Evolutionary conservation across 2,888 invertebrate genomes (phyloP).

Genomic region (Portevinia maculata): DNA sequence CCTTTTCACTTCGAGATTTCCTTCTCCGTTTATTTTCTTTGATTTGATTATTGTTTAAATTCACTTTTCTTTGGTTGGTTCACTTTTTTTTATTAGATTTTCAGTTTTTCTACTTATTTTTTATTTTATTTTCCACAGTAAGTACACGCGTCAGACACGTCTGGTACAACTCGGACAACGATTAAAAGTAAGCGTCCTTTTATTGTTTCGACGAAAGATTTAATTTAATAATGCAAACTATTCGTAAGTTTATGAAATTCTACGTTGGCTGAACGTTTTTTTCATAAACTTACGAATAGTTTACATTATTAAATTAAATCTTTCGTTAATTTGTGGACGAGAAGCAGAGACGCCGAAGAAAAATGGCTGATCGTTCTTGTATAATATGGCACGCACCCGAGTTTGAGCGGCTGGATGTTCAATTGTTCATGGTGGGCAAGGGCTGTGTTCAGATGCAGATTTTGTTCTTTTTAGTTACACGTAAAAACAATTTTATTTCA

Average conservation of each 20-base stretch:
- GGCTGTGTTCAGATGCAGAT: not conserved
- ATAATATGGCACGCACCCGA: not conserved
- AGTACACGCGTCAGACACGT: too few species aligned
- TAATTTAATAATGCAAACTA: not conserved
- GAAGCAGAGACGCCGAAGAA: not conserved
- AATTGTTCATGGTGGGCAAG: not conserved
- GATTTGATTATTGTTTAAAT: not conserved
- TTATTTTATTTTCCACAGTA: too few species aligned
- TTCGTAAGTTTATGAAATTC: not conserved
- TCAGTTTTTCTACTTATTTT: not conserved
- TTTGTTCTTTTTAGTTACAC: not conserved
- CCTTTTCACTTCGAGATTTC: not conserved
- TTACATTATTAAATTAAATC: not conserved
- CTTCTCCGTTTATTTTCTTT: not conserved
- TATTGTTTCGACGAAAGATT: not conserved
- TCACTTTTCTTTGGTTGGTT: too few species aligned
- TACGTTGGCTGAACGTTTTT: constrained; percentile 1
- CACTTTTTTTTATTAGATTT: not conserved
- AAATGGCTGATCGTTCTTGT: not conserved
- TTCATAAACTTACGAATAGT: not conserved
- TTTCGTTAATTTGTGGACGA: not conserved
- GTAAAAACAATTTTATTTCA: not conserved
- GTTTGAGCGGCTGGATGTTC: not conserved
- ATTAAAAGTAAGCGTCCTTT: not conserved
- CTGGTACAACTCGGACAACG: too few species aligned